Conservation (phyloP, 2,113 vertebrate species). For the Hydrolagus affinis region DNA sequence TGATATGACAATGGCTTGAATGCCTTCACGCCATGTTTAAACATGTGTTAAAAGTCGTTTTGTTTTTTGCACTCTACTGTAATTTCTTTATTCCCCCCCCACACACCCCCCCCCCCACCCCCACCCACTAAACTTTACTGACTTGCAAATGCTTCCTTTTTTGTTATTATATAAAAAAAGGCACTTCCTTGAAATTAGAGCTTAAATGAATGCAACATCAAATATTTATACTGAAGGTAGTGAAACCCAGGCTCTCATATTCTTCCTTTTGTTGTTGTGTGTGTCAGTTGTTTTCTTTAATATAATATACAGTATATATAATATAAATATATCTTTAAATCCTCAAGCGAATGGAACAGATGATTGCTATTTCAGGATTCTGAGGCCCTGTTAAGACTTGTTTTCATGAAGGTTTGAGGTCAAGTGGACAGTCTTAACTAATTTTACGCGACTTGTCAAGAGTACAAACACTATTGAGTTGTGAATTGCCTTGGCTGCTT, state of each 20-base stretch:
- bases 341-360: neutral
- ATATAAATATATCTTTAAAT: conserved; percentile 6
- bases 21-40: conserved; percentile 51
- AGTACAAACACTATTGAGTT: neutral
- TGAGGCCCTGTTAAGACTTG: conserved; percentile 2
- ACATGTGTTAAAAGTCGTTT: conserved; percentile 30
- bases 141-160: conserved; percentile 35
- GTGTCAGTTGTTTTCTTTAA: too few relatives aligned
- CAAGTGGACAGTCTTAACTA: neutral
- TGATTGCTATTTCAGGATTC: neutral
- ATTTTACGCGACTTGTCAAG: neutral
- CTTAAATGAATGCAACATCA: conserved; percentile 16
- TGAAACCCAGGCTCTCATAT: conserved; percentile 21
- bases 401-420: neutral
- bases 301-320: too few relatives aligned
- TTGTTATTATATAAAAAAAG: too few relatives aligned
- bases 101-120: too few relatives aligned
- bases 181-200: neutral
- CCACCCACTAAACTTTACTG: conserved; percentile 43
- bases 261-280: conserved; percentile 11
- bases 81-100: conserved; percentile 32
- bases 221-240: neutral
- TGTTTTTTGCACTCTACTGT: conserved; percentile 10
- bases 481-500: neutral
- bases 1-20: conserved; percentile 49